These are phyloP conservation scores for Crypturellus tataupa DNA, from an alignment of 2,797 vertebrate species.

Conservation along the genomic window DNA sequence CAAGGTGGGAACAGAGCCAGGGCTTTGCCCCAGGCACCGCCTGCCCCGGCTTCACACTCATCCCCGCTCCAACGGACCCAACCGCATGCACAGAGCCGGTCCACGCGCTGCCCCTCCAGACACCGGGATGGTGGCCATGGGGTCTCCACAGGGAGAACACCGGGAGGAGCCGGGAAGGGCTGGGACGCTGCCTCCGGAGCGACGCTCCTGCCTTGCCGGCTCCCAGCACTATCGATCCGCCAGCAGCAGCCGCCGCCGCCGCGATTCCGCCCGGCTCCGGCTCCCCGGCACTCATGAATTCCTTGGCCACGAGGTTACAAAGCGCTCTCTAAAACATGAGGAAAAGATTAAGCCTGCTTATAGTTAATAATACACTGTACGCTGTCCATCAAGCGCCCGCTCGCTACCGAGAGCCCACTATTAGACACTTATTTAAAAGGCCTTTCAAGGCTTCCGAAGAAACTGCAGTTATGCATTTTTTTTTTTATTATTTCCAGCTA, in stretches of 20 bases:
- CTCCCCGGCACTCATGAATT: slow-evolving; percentile 73
- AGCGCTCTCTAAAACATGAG: slow-evolving; percentile 77
- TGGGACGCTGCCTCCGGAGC: background rate
- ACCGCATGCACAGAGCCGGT: too few relatives aligned
- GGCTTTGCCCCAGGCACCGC: too few relatives aligned
- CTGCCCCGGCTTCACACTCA: too few relatives aligned
- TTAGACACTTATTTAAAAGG: slow-evolving; percentile 81
- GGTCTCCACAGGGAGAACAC: background rate
- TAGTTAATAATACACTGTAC: slow-evolving; percentile 70
- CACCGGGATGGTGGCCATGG: too few relatives aligned
- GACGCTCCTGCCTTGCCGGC: background rate
- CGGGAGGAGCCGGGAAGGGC: background rate
- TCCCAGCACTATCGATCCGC: slow-evolving; percentile 65
- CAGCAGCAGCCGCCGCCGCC: background rate
- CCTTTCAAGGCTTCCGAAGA: slow-evolving; percentile 70
- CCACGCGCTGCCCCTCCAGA: too few relatives aligned
- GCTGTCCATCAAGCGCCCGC: slow-evolving; percentile 73
- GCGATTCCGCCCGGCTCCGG: slow-evolving; percentile 79
- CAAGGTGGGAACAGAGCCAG: too few relatives aligned
- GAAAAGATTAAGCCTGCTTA: slow-evolving; percentile 78
- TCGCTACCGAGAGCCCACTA: slow-evolving; percentile 73
- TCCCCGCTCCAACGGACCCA: too few relatives aligned
- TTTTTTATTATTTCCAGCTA: slow-evolving; percentile 47
- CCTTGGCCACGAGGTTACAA: slow-evolving; percentile 75
- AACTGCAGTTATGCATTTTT: slow-evolving; percentile 75